Evolutionary conservation across 2,797 vertebrate species (phyloP), one percentile per base, ranked within the genome.

Genomic region (Lepus oiostolus): DNA sequence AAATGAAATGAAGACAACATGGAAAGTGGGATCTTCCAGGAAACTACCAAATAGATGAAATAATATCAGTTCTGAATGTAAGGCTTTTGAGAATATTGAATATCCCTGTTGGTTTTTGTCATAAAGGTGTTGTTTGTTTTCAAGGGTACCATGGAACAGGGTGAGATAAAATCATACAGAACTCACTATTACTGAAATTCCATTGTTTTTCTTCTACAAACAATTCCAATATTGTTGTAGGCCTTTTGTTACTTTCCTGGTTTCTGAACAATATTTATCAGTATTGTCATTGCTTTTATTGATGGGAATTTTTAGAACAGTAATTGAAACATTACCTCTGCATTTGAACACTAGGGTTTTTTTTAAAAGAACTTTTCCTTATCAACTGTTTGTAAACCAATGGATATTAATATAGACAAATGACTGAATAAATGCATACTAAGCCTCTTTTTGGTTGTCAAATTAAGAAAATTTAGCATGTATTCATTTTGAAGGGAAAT

Each of bases 241-340:
- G 26, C 26, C 70, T 81, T 65, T 85, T 47, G 28, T 79, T 91
- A 89, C 88, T 82, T 92, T 89, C 12, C 47, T 67, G 22, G 63
- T 85, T 84, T 87, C 70, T 92, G 47, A 60, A 47, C 26, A 10
- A 30, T 47, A 75, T 72, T 74, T 84, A 14, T 30, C 9, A 63
- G 22, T 42, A 68, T 28, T 87, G 50, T 62, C 30, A 62, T 7
- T 67, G 83, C 38, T 80, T 84, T 88, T 62, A 62, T 47, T 71
- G 77, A 21, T 79, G 28, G 17, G 60, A 30, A 58, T 87, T 87
- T 91, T 63, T 87, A 7, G 35, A 14, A 47, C 42, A 47, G 42
- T 9, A 52, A 68, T 60, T 93, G 5, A 74, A 84, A 52, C 13
- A 87, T 60, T 77, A 17, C 14, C 82, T 68, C n/a, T 87, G 19